Evolutionary conservation across 2,888 invertebrate species (phyloP), one percentile per base, ranked within the genome.

Genomic region (Eilema caniola): DNA sequence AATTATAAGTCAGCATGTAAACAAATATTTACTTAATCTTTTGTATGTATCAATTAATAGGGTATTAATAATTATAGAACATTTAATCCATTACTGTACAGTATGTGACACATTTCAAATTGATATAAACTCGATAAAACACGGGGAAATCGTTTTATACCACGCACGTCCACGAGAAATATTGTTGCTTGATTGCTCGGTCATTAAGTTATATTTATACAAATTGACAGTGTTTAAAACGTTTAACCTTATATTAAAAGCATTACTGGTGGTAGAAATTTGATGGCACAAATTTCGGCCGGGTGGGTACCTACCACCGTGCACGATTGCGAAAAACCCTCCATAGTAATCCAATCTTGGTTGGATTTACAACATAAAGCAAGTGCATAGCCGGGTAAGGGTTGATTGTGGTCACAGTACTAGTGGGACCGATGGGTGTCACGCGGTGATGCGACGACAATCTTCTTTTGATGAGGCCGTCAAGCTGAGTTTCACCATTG

Each of bases 61-160:
- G 20, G 10, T 53, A 53, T 53, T 53, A 25, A 60, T 66, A 60
- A 66, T 59, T 24, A 66, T 37, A 66, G 25, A n/a, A n/a, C 67
- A 61, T 67, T 41, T 37, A 66, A 66, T 20, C 37, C 31, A 56
- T 24, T 11, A 20, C 24, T 33, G 57, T n/a, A 59, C 33, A 24
- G 37, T 20, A 7, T 31, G 25, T 37, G 66, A 66, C 66, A 66
- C 57, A 66, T 66, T 66, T 66, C 23, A 31, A 41, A 60, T 25
- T 60, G 60, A 60, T 67, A 41, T 41, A n/a, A 28, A 47, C 41
- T n/a, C 60, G 60, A 67, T 61, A 28, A 60, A 61, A 60, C 16
- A 37, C 41, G 23, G 37, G 25, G n/a, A 61, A 67, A 61, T 41
- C 60, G 41, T 60, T 47, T 47, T 61, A 47, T 41, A 28, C 41